A percentile compares a stretch with the other conserved stretches of the same genome.
These are phyloP conservation scores for Lepidurus couesii DNA, from an alignment of 1,140 invertebrate genomes.

Conservation along the genomic window DNA sequence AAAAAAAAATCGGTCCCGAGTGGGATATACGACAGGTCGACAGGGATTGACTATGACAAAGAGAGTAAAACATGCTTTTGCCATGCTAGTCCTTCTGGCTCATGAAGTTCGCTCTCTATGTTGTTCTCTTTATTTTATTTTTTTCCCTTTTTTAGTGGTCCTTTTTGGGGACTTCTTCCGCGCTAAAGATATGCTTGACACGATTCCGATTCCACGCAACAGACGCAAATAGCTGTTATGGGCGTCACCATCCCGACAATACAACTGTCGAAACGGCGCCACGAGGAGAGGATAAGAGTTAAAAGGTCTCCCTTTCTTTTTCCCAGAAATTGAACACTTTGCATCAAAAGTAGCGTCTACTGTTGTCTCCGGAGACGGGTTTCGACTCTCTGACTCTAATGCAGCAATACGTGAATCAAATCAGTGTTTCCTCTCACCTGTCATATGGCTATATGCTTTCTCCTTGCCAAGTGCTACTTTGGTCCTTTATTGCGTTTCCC, in stretches of 20 bases:
- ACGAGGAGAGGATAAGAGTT: not conserved
- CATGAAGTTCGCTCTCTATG: not conserved
- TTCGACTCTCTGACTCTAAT: not conserved
- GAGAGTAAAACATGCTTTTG: not conserved
- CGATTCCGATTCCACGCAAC: not conserved
- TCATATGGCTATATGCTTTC: not conserved
- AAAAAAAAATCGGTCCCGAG: not conserved
- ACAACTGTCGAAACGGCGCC: not conserved
- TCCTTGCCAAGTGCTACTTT: not conserved
- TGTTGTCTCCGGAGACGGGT: no score
- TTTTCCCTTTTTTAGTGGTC: not conserved
- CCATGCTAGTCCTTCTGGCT: not conserved
- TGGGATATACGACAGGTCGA: conserved; percentile 12
- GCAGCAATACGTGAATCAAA: conserved; percentile 13
- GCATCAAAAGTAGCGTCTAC: not conserved
- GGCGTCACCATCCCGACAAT: not conserved
- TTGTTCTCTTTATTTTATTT: not conserved
- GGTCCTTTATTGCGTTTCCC: not conserved
- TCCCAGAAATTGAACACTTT: not conserved
- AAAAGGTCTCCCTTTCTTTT: not conserved
- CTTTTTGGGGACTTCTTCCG: not conserved
- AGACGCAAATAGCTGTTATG: not conserved
- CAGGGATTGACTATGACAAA: conserved; percentile 1
- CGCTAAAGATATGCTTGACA: conserved; percentile 3
- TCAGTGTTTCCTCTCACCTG: conserved; percentile 5